A percentile compares a stretch with the other conserved stretches of the same genome.
phyloP scores from a whole-genome alignment of 2,797 vertebrate species.

The Sibirionetta formosa region DNA sequence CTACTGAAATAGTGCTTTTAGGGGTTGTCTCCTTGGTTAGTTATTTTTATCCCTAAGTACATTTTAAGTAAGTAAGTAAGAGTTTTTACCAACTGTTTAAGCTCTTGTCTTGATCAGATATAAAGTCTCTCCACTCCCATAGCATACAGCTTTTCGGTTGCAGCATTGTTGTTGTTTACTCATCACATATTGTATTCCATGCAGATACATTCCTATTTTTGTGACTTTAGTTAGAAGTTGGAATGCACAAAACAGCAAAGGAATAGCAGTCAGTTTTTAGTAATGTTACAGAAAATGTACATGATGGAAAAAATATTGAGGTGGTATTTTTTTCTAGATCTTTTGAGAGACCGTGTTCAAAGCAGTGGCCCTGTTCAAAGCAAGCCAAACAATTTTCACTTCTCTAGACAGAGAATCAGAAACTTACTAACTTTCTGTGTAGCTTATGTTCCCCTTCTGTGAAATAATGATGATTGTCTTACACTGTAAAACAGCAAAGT shows the following conservation, averaged over 20 bases:
- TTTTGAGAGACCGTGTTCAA: background rate
- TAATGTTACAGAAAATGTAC: background rate
- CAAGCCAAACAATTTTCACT: background rate
- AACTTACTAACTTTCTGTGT: background rate
- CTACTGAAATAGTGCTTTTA: background rate
- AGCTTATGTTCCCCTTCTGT: background rate
- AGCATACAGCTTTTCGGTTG: fast-evolving
- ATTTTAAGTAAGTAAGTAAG: background rate
- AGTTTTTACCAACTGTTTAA: background rate
- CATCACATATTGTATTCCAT: background rate
- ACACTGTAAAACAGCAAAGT: background rate
- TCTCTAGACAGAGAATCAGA: background rate
- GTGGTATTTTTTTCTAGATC: background rate
- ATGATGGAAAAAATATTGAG: background rate
- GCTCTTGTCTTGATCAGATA: background rate
- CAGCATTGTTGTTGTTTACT: background rate
- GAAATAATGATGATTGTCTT: background rate
- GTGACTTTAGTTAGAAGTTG: background rate
- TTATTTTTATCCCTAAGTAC: background rate
- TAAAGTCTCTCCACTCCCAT: background rate
- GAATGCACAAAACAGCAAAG: background rate
- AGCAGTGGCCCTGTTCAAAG: background rate
- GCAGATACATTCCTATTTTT: background rate
- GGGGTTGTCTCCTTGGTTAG: background rate
- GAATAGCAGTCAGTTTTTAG: background rate